These are phyloP conservation scores for Petrolisthes cinctipes DNA, from an alignment of 2,888 invertebrate genomes.

Conservation along the genomic window DNA sequence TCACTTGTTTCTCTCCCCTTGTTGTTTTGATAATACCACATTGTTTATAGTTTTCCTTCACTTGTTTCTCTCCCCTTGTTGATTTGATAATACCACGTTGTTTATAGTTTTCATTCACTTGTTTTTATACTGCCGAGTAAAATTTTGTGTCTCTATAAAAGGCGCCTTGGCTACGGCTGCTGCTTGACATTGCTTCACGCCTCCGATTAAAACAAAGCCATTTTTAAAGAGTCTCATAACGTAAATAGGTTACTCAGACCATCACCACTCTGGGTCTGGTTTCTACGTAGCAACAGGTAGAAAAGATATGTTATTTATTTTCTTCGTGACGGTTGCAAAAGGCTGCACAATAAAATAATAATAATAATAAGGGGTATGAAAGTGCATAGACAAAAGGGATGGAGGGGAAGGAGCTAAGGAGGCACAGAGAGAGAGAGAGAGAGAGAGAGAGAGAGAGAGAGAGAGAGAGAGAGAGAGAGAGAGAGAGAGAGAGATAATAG, in stretches of 20 bases:
- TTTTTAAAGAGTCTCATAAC: no score
- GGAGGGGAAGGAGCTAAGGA: not conserved
- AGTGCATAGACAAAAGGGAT: not conserved
- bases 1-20: no score
- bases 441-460: slow-evolving; percentile 28
- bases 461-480: slow-evolving; percentile 25
- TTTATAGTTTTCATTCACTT: not conserved
- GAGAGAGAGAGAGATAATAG: not conserved
- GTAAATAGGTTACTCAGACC: no score
- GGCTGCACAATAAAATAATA: no score
- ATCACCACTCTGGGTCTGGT: no score
- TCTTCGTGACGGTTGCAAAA: no score
- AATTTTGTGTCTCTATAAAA: not conserved
- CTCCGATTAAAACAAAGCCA: no score
- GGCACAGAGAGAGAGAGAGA: not conserved
- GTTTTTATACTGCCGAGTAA: not conserved
- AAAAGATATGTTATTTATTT: no score
- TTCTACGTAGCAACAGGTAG: no score
- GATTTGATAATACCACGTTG: not conserved
- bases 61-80: not conserved
- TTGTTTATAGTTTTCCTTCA: not conserved
- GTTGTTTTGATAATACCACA: no score
- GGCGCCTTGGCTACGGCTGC: no score
- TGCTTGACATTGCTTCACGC: no score
- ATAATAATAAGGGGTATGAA: not conserved